Percentiles rank a stretch among this genome's conserved stretches.
These are phyloP conservation scores for Brachionus paranguensis DNA, from an alignment of 1,140 invertebrate genomes.

Conservation along the genomic window DNA sequence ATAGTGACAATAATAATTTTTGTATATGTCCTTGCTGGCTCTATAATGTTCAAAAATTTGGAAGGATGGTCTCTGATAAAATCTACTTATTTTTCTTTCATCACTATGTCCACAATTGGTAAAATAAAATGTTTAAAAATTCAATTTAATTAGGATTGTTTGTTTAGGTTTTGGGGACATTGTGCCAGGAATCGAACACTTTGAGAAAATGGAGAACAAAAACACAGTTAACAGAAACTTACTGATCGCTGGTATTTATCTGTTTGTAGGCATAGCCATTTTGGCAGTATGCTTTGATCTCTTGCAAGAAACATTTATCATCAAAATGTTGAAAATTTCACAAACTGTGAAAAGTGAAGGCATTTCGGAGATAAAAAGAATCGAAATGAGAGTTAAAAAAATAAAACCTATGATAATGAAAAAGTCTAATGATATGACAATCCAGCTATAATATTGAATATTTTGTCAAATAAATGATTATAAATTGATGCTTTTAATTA, in stretches of 20 bases:
- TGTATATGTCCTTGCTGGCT: neutral
- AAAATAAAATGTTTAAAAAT: neutral
- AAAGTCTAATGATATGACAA: neutral
- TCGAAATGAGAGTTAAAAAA: neutral
- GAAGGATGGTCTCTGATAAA: neutral
- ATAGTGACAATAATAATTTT: neutral
- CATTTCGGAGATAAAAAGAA: neutral
- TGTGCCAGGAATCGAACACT: neutral
- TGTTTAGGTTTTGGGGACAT: constrained; percentile 37
- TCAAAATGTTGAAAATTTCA: neutral
- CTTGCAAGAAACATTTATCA: constrained; percentile 31
- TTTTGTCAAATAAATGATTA: neutral
- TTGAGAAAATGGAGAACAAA: neutral
- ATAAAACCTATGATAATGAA: constrained; percentile 2
- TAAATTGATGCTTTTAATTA: too few relatives aligned
- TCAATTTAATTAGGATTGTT: neutral
- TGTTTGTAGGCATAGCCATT: constrained; percentile 22
- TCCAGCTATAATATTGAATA: neutral
- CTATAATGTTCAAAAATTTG: neutral
- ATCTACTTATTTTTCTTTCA: constrained; percentile 23
- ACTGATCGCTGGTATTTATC: neutral
- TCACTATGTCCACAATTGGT: constrained; percentile 31
- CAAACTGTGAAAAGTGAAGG: neutral
- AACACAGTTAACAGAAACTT: neutral
- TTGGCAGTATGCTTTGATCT: constrained; percentile 39